Evolutionary conservation across 2,888 invertebrate species (phyloP), one percentile per base, ranked within the genome.

Genomic region (Diarsia brunnea): DNA sequence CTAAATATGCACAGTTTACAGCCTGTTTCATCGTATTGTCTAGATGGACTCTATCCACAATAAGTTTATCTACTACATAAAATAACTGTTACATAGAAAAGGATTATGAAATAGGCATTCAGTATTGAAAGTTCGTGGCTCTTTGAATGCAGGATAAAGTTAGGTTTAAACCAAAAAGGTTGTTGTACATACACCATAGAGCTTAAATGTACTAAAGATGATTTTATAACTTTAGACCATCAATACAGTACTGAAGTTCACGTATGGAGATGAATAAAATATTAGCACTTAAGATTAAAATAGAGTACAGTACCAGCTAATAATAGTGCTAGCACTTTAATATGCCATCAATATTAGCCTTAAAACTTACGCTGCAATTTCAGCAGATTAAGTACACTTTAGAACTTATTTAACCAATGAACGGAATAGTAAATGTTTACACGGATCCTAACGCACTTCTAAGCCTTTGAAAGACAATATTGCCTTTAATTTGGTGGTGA

Each of bases 251-350:
- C 43, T 27, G 12, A 14, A 49, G 45, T 61, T 53, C 47, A 55
- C 11, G 19, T 66, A 55, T 21, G 8, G 31, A 68, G 45, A 72
- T 75, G 79, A 84, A 84, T 82, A 71, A 84, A 43, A 75, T 70
- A 75, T 84, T 21, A 16, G 27, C 51, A 70, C 65, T 70, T 63
- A 64, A 72, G 31, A 70, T 60, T 75, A 70, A 69, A 75, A 27
- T 67, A 55, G 51, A 45, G 58, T 38, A 73, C 10, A 38, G 45
- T 31, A 53, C 43, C 38, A 53, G 19, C 10, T 27, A 66, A 71
- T 53, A 71, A 16, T 47, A 53, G 49, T n/a, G n/a, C 47, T 31
- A 55, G 67, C 60, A 61, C 72, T 58, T 73, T 31, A 73, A 31
- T 53, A 55, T 43, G 0, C 69, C 49, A 64, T 67, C 55, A 69